Percentiles rank a stretch among this genome's conserved stretches.
phyloP scores from a whole-genome alignment of 2,113 vertebrate genomes.

The Xiphophorus hellerii region DNA sequence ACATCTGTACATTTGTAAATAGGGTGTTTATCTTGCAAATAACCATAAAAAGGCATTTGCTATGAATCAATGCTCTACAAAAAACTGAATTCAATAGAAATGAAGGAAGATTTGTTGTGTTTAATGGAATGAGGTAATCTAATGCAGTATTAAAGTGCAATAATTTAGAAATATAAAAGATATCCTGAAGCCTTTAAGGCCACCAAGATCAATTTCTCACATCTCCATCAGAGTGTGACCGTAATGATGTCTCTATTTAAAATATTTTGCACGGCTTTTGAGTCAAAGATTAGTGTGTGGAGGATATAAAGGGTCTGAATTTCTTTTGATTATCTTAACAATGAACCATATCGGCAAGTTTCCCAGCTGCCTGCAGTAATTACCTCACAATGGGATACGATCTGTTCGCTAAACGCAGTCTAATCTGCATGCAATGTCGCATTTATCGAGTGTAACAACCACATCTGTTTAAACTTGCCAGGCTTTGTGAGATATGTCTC shows the following conservation, averaged over 20 bases:
- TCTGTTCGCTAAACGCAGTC: neutral
- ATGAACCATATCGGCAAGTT: constrained; percentile 11
- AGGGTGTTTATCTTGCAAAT: neutral
- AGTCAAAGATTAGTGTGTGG: constrained; percentile 16
- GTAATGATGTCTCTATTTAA: constrained; percentile 2
- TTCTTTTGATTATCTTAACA: constrained; percentile 31
- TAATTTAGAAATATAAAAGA: neutral
- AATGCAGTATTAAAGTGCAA: neutral
- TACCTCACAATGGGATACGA: constrained; percentile 21
- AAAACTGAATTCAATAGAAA: neutral
- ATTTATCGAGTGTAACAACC: neutral
- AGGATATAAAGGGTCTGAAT: constrained; percentile 11
- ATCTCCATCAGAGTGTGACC: constrained; percentile 9
- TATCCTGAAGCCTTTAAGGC: neutral
- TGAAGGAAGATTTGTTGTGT: neutral
- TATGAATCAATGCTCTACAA: neutral
- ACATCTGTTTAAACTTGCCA: no score
- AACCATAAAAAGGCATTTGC: neutral
- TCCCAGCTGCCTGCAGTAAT: constrained; percentile 29
- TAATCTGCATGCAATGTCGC: constrained; percentile 2
- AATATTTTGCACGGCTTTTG: constrained; percentile 20
- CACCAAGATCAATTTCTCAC: neutral
- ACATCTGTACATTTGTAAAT: neutral
- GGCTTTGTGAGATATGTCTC: neutral
- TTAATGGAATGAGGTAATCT: neutral